A percentile compares a stretch with the other conserved stretches of the same genome.
Conservation (phyloP, 2,888 invertebrate species). For the Eueremaeus valkanovi region DNA sequence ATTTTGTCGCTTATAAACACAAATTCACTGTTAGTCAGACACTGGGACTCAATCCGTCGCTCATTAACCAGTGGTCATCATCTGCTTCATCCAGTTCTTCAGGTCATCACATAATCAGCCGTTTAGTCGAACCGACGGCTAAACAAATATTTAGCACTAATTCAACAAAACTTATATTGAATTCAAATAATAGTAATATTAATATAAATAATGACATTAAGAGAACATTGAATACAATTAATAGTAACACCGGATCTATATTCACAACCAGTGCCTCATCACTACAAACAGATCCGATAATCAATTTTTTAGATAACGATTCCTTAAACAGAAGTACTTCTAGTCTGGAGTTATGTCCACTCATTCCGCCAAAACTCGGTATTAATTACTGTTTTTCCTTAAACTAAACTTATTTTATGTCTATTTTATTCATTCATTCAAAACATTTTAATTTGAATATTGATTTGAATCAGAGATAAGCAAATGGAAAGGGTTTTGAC, state of each 20-base stretch:
- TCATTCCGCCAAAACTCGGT: slow-evolving; percentile 29
- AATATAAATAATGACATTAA: slow-evolving; percentile 48
- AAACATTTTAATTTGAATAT: no score
- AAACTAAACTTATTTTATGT: no score
- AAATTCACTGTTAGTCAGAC: slow-evolving; percentile 40
- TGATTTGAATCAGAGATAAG: no score
- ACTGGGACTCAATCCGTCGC: background rate
- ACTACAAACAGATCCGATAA: background rate
- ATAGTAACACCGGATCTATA: background rate
- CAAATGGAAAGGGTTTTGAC: no score
- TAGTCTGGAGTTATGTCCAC: slow-evolving; percentile 6
- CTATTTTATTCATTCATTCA: no score
- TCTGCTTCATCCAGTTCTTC: background rate
- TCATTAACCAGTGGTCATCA: slow-evolving; percentile 5
- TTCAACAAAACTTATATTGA: background rate
- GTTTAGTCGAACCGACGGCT: slow-evolving; percentile 30
- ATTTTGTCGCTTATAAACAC: slow-evolving; percentile 51
- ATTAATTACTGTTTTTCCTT: background rate
- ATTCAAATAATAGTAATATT: slow-evolving; percentile 12
- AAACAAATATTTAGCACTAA: background rate
- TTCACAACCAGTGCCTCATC: slow-evolving; percentile 5
- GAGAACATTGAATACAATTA: slow-evolving; percentile 56
- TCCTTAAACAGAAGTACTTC: background rate
- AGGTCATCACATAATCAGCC: slow-evolving; percentile 35
- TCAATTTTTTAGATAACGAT: background rate